A percentile compares a stretch with the other conserved stretches of the same genome.
Evolutionary conservation across 2,113 vertebrate genomes (phyloP).

Genomic region (Semnornis frantzii): DNA sequence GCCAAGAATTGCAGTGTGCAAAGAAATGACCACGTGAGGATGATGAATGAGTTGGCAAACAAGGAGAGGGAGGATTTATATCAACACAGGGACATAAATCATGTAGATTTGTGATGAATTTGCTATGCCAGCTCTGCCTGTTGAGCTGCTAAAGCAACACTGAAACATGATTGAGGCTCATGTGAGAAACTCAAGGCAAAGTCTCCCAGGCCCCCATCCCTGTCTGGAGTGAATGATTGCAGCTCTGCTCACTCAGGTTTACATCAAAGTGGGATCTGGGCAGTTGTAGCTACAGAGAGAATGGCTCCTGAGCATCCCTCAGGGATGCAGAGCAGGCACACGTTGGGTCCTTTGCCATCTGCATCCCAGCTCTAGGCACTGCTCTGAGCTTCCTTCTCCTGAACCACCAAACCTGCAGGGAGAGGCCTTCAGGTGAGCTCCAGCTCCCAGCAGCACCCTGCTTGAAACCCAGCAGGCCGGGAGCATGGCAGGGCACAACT

Average conservation of each 20-base stretch:
- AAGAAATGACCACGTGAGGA: conserved; percentile 17
- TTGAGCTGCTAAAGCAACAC: conserved; percentile 9
- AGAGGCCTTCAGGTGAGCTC: neutral
- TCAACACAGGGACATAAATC: conserved; percentile 37
- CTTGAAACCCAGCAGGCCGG: rapidly evolving
- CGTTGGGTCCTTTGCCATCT: neutral
- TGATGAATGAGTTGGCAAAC: conserved; percentile 32
- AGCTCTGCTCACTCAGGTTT: neutral
- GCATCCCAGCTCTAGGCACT: neutral
- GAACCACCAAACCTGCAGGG: neutral
- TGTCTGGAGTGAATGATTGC: neutral
- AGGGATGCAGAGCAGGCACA: neutral
- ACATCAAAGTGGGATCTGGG: conserved; percentile 2
- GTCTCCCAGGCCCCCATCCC: conserved; percentile 10
- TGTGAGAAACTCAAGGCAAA: neutral
- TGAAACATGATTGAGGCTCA: conserved; percentile 29
- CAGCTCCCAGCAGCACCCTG: neutral
- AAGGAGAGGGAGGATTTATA: neutral
- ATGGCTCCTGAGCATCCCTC: neutral
- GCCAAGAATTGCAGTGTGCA: neutral
- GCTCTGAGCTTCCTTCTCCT: neutral
- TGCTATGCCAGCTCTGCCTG: conserved; percentile 24
- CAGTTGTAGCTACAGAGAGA: neutral
- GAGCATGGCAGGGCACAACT: neutral
- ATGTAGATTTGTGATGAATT: neutral